These are phyloP conservation scores for Drosophila hydei DNA, from an alignment of 1,140 invertebrate genomes.

Conservation along the genomic window DNA sequence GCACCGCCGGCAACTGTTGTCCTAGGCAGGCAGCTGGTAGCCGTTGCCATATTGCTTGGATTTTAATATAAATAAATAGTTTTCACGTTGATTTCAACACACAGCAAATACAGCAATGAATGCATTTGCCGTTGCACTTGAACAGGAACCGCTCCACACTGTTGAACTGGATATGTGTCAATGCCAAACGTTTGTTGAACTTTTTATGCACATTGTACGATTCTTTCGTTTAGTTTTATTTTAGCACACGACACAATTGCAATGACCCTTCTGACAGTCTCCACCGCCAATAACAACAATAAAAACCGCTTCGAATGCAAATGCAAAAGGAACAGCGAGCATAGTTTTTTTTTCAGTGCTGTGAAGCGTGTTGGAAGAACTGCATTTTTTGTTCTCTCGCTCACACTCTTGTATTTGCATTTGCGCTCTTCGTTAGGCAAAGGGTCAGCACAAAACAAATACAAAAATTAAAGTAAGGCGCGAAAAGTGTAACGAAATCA, in stretches of 20 bases:
- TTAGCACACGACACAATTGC: constrained; percentile 19
- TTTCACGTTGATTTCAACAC: constrained; percentile 11
- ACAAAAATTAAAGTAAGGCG: constrained; percentile 12
- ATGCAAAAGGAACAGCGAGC: constrained; percentile 26
- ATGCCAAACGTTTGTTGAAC: constrained; percentile 66
- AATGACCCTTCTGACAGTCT: constrained; percentile 16
- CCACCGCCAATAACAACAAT: not conserved
- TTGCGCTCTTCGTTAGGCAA: constrained; percentile 27
- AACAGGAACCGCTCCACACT: constrained; percentile 2
- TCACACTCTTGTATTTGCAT: constrained; percentile 33
- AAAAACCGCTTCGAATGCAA: constrained; percentile 20
- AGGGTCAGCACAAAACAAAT: constrained; percentile 9
- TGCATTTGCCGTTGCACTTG: constrained; percentile 35
- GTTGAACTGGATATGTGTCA: constrained; percentile 56
- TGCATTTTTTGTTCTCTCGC: constrained; percentile 9
- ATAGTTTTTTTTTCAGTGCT: constrained; percentile 18
- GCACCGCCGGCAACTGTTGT: constrained; percentile 11
- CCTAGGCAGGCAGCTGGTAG: constrained; percentile 45
- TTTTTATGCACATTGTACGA: constrained; percentile 26
- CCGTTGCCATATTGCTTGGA: constrained; percentile 42
- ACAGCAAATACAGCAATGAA: constrained; percentile 9
- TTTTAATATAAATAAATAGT: constrained; percentile 3
- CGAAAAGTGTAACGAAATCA: constrained; percentile 14
- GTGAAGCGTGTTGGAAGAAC: constrained; percentile 14
- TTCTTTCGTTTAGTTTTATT: constrained; percentile 4